Evolutionary conservation across 2,888 invertebrate genomes (phyloP).

Genomic region (Drosophila peninsularis): DNA sequence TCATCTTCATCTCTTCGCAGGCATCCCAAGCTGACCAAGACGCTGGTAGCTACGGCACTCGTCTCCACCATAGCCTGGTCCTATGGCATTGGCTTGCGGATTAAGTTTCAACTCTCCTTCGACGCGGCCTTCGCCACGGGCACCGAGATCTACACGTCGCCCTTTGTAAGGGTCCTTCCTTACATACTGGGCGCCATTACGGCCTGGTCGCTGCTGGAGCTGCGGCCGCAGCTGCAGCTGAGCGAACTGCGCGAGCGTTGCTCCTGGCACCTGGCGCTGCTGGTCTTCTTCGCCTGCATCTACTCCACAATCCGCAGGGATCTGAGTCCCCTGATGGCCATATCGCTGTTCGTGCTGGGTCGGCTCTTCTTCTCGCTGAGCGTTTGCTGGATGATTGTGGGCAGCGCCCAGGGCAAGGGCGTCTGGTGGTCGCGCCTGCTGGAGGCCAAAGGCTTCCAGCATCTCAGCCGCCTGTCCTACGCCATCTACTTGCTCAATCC

Average conservation of each 20-base stretch:
- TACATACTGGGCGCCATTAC: slow-evolving; percentile 85
- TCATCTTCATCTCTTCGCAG: slow-evolving; percentile 47
- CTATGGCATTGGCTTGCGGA: slow-evolving; percentile 73
- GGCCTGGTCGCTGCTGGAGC: slow-evolving; percentile 84
- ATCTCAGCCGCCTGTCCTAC: slow-evolving; percentile 86
- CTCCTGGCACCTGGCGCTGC: slow-evolving; percentile 81
- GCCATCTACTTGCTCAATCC: slow-evolving; percentile 87
- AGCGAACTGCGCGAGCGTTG: slow-evolving; percentile 75
- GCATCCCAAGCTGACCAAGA: slow-evolving; percentile 75
- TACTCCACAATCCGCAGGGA: slow-evolving; percentile 83
- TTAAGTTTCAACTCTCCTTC: slow-evolving; percentile 82
- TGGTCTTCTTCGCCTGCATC: slow-evolving; percentile 82
- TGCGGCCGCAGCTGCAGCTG: slow-evolving; percentile 67
- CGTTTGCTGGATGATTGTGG: slow-evolving; percentile 86
- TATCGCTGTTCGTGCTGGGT: slow-evolving; percentile 85
- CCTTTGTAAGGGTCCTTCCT: slow-evolving; percentile 86
- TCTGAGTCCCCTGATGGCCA: slow-evolving; percentile 85
- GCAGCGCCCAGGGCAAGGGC: slow-evolving; percentile 86
- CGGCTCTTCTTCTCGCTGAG: slow-evolving; percentile 86
- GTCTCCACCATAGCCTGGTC: slow-evolving; percentile 79
- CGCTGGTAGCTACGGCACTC: slow-evolving; percentile 54
- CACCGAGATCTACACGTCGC: slow-evolving; percentile 85
- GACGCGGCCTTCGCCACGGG: slow-evolving; percentile 83
- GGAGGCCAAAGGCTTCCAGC: slow-evolving; percentile 83
- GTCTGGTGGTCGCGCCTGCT: slow-evolving; percentile 84